Conservation (phyloP, 2,888 invertebrate species). For the Leptura quadrifasciata region DNA sequence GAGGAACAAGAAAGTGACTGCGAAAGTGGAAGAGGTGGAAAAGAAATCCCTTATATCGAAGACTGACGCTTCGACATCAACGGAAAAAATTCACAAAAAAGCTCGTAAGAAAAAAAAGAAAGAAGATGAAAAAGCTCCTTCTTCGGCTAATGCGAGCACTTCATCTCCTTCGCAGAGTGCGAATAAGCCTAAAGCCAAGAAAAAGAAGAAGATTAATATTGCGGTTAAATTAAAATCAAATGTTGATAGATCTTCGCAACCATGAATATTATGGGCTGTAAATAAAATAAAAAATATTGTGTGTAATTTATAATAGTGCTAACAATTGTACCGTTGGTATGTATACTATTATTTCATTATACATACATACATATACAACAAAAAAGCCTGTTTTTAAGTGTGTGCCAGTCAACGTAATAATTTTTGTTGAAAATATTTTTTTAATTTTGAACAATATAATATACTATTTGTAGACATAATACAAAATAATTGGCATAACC, state of each 20-base stretch:
- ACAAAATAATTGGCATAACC: no score
- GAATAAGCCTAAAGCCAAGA: background rate
- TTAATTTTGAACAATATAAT: no score
- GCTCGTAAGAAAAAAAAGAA: constrained; percentile 16
- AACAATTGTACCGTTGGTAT: background rate
- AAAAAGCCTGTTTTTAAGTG: background rate
- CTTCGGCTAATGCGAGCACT: background rate
- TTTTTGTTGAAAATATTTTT: no score
- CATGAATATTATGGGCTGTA: background rate
- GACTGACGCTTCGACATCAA: constrained; percentile 26
- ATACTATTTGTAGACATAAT: no score
- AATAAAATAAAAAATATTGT: background rate
- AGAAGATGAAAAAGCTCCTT: background rate
- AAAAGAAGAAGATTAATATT: constrained; percentile 14
- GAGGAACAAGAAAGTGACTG: constrained; percentile 16
- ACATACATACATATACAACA: background rate
- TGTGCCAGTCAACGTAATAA: no score
- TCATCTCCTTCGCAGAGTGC: background rate
- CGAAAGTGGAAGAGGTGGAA: background rate
- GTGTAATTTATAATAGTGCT: background rate
- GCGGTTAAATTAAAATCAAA: constrained; percentile 8
- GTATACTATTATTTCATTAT: no score
- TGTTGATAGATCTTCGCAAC: background rate
- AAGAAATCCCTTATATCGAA: background rate
- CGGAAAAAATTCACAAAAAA: constrained; percentile 1